These are phyloP conservation scores for Galerucella pusilla DNA, from an alignment of 2,888 invertebrate species.

Conservation along the genomic window DNA sequence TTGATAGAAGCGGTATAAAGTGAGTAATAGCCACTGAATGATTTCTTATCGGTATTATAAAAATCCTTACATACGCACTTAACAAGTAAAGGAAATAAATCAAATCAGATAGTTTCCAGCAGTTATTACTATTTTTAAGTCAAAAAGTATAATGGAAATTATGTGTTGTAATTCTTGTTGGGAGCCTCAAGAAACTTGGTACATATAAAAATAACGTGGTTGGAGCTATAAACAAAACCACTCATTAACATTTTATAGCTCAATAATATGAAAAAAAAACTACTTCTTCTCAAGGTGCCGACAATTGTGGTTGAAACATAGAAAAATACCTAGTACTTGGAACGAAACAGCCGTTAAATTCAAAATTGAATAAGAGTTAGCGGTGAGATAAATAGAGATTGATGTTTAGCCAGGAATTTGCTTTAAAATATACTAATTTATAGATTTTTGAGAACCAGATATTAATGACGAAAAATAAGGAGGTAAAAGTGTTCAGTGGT, in stretches of 20 bases:
- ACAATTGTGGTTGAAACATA: constrained; percentile 13
- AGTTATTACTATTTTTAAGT: neutral
- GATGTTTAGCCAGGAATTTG: neutral
- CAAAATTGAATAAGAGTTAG: neutral
- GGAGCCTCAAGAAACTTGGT: neutral
- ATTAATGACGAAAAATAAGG: no score
- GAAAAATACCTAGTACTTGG: neutral
- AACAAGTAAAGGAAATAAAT: neutral
- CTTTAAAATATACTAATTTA: no score
- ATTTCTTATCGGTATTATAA: constrained; percentile 4
- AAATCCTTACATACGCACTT: neutral
- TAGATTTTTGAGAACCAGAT: no score
- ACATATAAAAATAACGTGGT: constrained; percentile 2
- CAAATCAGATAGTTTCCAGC: neutral
- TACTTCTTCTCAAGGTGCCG: constrained; percentile 2
- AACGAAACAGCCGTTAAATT: neutral
- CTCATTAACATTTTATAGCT: constrained; percentile 9
- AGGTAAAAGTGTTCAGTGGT: no score
- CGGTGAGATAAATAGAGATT: neutral
- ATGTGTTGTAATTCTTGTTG: neutral
- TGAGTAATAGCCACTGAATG: neutral
- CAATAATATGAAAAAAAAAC: constrained; percentile 10
- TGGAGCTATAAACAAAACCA: constrained; percentile 7
- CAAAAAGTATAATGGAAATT: neutral
- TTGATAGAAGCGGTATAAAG: neutral